phyloP scores from a whole-genome alignment of 2,888 invertebrate genomes.

The Tipula lateralis region DNA sequence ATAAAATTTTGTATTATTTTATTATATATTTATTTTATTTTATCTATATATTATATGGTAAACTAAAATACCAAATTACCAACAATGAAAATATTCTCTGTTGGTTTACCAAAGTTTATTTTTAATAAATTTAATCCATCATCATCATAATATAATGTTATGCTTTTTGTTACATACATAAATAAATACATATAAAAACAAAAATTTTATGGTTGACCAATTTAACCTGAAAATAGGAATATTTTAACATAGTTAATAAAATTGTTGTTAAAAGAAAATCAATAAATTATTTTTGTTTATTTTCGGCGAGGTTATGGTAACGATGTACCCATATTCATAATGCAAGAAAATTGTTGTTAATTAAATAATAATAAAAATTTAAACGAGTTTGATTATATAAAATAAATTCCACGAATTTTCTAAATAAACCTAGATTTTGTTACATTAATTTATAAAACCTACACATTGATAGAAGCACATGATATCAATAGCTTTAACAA shows the following conservation, averaged over 20 bases:
- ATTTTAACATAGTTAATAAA: not conserved
- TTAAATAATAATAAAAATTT: not conserved
- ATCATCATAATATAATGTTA: not conserved
- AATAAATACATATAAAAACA: not conserved
- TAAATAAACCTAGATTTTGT: too few species aligned
- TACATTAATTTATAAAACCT: too few species aligned
- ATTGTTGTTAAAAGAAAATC: not conserved
- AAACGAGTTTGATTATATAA: not conserved
- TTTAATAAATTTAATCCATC: not conserved
- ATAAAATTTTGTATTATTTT: not conserved
- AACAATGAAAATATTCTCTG: not conserved
- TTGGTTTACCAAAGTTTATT: not conserved
- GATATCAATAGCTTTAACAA: too few species aligned
- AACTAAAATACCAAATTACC: not conserved
- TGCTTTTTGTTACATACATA: not conserved
- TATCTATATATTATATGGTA: not conserved
- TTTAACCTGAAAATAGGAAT: not conserved
- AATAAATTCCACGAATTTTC: not conserved
- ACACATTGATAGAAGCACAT: too few species aligned
- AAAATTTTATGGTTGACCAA: not conserved
- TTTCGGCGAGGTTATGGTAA: not conserved
- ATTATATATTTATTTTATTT: not conserved
- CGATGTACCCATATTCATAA: not conserved
- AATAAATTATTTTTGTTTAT: not conserved
- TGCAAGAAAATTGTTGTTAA: too few species aligned